These are phyloP conservation scores for Lithobates sylvaticus DNA, from an alignment of 2,797 vertebrate species.

Conservation along the genomic window DNA sequence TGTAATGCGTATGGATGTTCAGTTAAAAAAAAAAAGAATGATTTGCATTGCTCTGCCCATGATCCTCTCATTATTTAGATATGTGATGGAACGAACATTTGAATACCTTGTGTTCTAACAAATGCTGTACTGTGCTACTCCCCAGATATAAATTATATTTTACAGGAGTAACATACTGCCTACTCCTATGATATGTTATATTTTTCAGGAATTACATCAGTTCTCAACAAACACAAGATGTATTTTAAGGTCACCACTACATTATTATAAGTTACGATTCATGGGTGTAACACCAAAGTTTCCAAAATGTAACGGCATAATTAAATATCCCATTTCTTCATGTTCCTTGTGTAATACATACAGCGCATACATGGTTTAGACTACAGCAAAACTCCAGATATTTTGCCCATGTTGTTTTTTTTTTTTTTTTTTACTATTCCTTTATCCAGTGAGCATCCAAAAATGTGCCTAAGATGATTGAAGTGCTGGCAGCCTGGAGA, in stretches of 20 bases:
- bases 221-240: neutral
- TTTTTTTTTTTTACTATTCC: slow-evolving; percentile 75
- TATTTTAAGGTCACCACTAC: neutral
- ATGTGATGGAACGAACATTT: neutral
- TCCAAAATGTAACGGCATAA: neutral
- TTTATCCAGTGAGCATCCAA: slow-evolving; percentile 78
- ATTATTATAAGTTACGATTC: neutral
- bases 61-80: neutral
- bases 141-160: too few species aligned
- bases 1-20: neutral
- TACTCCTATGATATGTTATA: too few species aligned
- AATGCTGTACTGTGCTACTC: neutral
- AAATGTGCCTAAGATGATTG: slow-evolving; percentile 82
- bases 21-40: neutral
- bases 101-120: neutral
- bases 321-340: slow-evolving; percentile 30
- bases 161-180: too few species aligned
- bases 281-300: neutral
- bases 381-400: neutral
- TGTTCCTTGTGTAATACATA: slow-evolving; percentile 2
- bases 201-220: neutral
- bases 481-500: slow-evolving; percentile 75
- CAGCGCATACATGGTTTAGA: neutral
- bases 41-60: neutral
- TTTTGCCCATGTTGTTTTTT: neutral